Evolutionary conservation across 2,797 vertebrate species (phyloP), one percentile per base, ranked within the genome.

Genomic region (Myotis planiceps): DNA sequence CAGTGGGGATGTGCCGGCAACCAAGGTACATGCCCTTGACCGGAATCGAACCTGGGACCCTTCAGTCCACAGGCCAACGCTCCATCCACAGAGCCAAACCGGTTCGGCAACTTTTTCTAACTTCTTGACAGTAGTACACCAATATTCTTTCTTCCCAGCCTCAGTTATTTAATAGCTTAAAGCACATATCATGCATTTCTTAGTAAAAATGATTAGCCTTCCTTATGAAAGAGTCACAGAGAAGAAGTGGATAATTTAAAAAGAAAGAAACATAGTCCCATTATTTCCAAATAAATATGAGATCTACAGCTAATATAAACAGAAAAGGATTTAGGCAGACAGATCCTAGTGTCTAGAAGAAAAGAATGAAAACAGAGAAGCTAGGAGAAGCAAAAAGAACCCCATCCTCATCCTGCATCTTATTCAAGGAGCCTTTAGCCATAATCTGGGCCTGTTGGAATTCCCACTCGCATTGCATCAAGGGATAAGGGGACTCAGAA

Each of bases 81-180:
- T n/a, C n/a, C n/a, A n/a, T n/a, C n/a, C n/a, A n/a, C n/a, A n/a
- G n/a, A n/a, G n/a, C n/a, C n/a, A n/a, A n/a, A n/a, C n/a, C n/a
- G n/a, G n/a, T n/a, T n/a, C n/a, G n/a, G n/a, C n/a, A n/a, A 90
- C 51, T 34, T 84, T 76, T 87, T 42, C 63, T 45, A 94, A 80
- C 9, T 92, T 92, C 15, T 69, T 92, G 9, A 15, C 7, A 85
- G 63, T 69, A 32, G 21, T 80, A 32, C n/a, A 58, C 9, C 18
- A 80, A 49, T 80, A 88, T 47, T 90, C 51, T 75, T 84, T 81
- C 37, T 66, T 69, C 5, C 32, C 13, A 10, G 10, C 1, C 19
- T 72, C 8, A 55, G 29, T 45, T 76, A 66, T 42, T 85, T 81
- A 76, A 55, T 49, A 72, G 7, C 16, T 51, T 7, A 75, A 72